Conservation (phyloP, 2,113 vertebrate species). For the Zosterops pallidus region DNA sequence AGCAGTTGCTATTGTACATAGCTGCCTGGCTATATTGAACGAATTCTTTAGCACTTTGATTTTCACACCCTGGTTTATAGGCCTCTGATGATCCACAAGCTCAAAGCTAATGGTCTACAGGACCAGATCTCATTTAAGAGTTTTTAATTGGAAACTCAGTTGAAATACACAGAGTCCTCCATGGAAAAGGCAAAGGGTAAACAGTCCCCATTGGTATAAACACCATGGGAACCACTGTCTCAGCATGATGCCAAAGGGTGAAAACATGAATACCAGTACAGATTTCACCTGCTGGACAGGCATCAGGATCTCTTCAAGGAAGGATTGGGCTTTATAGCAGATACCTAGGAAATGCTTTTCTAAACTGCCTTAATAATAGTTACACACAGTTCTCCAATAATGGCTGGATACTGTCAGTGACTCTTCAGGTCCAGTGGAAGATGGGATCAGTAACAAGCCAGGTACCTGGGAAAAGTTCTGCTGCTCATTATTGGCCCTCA, state of each 20-base stretch:
- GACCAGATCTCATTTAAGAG: neutral
- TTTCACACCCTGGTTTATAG: neutral
- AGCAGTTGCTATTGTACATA: conserved; percentile 5
- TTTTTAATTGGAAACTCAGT: neutral
- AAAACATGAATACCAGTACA: neutral
- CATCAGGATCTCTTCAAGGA: neutral
- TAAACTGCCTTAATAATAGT: neutral
- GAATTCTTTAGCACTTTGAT: neutral
- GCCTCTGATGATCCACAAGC: conserved; percentile 14
- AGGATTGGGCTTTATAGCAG: neutral
- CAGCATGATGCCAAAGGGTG: neutral
- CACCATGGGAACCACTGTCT: neutral
- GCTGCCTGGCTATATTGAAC: neutral
- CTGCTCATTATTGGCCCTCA: neutral
- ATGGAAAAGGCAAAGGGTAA: neutral
- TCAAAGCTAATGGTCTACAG: neutral
- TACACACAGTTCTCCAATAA: neutral
- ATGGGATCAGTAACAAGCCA: neutral
- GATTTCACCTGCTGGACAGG: neutral
- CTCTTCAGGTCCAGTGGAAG: neutral
- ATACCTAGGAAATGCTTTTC: neutral
- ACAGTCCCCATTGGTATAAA: neutral
- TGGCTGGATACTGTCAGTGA: neutral
- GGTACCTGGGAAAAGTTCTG: neutral
- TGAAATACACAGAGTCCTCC: neutral